These are phyloP conservation scores for Perizoma flavofasciatum DNA, from an alignment of 2,888 invertebrate species.

Conservation along the genomic window DNA sequence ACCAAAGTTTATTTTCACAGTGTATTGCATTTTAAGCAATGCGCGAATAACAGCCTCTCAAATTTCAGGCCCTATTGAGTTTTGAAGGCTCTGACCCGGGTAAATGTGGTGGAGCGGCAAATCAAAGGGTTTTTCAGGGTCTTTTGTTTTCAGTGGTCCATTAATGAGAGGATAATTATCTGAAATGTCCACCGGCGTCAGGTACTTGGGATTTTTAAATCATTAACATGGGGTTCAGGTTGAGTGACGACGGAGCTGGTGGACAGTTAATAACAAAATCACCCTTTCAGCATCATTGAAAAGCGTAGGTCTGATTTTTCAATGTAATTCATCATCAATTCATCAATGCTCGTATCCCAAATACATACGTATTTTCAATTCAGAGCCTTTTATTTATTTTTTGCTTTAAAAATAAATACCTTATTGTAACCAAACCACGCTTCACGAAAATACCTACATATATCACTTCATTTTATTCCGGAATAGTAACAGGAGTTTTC, in stretches of 20 bases:
- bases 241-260: conserved; percentile 26
- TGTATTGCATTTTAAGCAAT: conserved; percentile 44
- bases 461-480: no score
- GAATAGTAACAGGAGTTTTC: no score
- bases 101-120: conserved; percentile 78
- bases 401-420: no score
- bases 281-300: not conserved
- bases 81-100: conserved; percentile 68
- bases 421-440: no score
- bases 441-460: no score
- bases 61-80: conserved; percentile 73
- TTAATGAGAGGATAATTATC: conserved; percentile 66
- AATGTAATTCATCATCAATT: no score
- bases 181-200: conserved; percentile 53
- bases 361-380: no score
- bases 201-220: conserved; percentile 33
- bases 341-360: no score
- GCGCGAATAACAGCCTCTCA: conserved; percentile 50
- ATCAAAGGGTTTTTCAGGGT: conserved; percentile 76
- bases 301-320: no score
- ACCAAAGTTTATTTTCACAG: conserved; percentile 29
- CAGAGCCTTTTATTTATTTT: no score
- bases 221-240: conserved; percentile 32
- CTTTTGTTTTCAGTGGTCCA: conserved; percentile 65
- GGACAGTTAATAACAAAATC: conserved; percentile 4